A percentile compares a stretch with the other conserved stretches of the same genome.
Conservation (phyloP, 2,888 invertebrate genomes). For the Philhelius pedissequus region DNA sequence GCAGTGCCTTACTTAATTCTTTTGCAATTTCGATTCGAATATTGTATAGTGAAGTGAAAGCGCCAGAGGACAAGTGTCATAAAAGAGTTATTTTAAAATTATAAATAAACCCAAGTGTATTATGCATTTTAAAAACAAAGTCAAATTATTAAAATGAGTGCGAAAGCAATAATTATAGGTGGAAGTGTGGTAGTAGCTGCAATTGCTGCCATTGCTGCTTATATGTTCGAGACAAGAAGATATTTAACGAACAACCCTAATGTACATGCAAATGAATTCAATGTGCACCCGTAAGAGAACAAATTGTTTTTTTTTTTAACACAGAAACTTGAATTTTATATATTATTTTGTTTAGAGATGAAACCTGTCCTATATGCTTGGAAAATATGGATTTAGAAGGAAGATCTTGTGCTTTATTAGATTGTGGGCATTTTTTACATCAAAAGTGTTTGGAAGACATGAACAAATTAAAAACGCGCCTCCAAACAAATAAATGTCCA, state of each 20-base stretch:
- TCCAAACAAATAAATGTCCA: background rate
- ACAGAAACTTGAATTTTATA: background rate
- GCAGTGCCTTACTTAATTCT: too few relatives aligned
- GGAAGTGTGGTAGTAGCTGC: background rate
- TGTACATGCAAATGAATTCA: background rate
- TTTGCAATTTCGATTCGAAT: too few relatives aligned
- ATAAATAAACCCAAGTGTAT: too few relatives aligned
- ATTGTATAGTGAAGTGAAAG: too few relatives aligned
- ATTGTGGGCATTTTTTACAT: slow-evolving; percentile 23
- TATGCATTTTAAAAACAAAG: background rate
- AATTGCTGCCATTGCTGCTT: background rate
- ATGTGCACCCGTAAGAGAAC: background rate
- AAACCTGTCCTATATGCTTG: background rate
- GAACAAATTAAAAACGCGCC: background rate
- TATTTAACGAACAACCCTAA: slow-evolving; percentile 10
- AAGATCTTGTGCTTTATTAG: background rate
- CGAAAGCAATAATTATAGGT: background rate
- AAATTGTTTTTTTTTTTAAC: background rate
- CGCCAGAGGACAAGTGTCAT: too few relatives aligned
- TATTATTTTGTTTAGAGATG: background rate
- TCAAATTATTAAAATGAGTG: background rate
- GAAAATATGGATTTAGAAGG: background rate
- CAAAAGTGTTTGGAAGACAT: background rate
- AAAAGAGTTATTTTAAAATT: background rate
- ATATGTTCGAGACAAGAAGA: background rate